Conservation (phyloP, 1,140 invertebrate species). For the Ceratina calcarata region DNA sequence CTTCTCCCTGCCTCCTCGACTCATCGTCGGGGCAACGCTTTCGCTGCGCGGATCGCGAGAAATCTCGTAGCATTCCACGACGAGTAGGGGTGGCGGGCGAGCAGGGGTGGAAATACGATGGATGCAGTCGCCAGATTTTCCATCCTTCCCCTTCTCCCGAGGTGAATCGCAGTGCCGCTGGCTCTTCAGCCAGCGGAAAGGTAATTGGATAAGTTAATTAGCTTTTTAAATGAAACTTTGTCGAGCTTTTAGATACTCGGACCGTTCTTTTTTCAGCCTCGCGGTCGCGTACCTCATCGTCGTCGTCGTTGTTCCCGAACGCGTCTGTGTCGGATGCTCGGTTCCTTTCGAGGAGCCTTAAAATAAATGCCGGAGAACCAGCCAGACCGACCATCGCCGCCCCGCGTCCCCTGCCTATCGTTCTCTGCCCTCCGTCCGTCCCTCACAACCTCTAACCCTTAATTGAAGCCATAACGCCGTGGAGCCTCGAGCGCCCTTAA, state of each 20-base stretch:
- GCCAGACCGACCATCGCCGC: slow-evolving; percentile 12
- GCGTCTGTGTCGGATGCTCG: slow-evolving; percentile 18
- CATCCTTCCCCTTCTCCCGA: neutral
- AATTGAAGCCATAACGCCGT: slow-evolving; percentile 57
- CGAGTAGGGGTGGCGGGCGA: too few relatives aligned
- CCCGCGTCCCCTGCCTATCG: neutral
- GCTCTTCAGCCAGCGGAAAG: slow-evolving; percentile 18
- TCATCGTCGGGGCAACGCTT: neutral
- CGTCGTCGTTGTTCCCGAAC: slow-evolving; percentile 14
- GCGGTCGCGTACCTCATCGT: slow-evolving; percentile 22
- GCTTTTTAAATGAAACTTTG: slow-evolving; percentile 69
- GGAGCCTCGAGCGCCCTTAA: slow-evolving; percentile 54
- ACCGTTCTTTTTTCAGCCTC: slow-evolving; percentile 28
- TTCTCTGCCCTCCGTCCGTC: neutral
- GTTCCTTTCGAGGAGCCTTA: slow-evolving; percentile 44
- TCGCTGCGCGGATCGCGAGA: slow-evolving; percentile 12
- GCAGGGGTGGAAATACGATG: neutral
- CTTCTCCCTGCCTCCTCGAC: neutral
- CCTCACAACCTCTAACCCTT: slow-evolving; percentile 49
- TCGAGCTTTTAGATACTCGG: slow-evolving; percentile 63
- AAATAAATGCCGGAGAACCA: slow-evolving; percentile 46
- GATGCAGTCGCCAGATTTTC: neutral
- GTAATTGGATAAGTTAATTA: slow-evolving; percentile 75
- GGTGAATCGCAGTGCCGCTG: neutral
- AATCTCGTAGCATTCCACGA: slow-evolving; percentile 19